Percentiles rank a stretch among this genome's conserved stretches.
Evolutionary conservation across 2,888 invertebrate genomes (phyloP).

Genomic region (Eumacrocentrus americanus): DNA sequence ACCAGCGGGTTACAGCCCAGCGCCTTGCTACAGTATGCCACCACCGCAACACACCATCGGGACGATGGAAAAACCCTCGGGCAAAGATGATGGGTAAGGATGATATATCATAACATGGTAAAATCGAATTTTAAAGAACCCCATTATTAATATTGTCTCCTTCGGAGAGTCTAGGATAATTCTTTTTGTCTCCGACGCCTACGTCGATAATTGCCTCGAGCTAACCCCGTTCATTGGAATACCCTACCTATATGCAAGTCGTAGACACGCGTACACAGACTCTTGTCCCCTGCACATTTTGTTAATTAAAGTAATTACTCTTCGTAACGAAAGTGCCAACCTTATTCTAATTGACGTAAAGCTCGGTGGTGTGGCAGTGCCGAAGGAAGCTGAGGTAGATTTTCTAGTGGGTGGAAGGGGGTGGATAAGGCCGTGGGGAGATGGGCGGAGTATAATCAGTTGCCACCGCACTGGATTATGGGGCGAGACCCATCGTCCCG

Average conservation of each 20-base stretch:
- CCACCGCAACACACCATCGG: conserved; percentile 72
- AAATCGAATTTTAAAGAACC: conserved; percentile 33
- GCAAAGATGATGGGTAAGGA: conserved; percentile 75
- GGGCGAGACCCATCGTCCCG: conserved; percentile 44
- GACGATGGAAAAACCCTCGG: conserved; percentile 66
- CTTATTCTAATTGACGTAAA: conserved; percentile 65
- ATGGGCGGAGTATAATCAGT: conserved; percentile 57
- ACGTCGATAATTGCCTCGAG: conserved; percentile 4
- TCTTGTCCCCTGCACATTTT: conserved; percentile 52
- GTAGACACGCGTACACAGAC: conserved; percentile 17
- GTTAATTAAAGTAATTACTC: conserved; percentile 66
- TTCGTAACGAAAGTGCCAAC: conserved; percentile 64
- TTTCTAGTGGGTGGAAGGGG: conserved; percentile 25
- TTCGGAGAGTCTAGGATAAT: too few relatives aligned
- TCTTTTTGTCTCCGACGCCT: too few relatives aligned
- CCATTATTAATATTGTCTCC: too few relatives aligned
- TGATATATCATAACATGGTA: not conserved
- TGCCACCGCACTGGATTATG: conserved; percentile 62
- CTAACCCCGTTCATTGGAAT: not conserved
- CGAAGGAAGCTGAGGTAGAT: conserved; percentile 33
- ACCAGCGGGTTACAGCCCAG: conserved; percentile 73
- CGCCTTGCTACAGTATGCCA: conserved; percentile 86
- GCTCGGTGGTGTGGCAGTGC: conserved; percentile 51
- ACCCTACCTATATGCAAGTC: conserved; percentile 5
- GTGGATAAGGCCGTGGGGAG: conserved; percentile 50